Base-by-base conservation (phyloP, 2,113 vertebrate species). In the Thamnaconus septentrionalis region DNA sequence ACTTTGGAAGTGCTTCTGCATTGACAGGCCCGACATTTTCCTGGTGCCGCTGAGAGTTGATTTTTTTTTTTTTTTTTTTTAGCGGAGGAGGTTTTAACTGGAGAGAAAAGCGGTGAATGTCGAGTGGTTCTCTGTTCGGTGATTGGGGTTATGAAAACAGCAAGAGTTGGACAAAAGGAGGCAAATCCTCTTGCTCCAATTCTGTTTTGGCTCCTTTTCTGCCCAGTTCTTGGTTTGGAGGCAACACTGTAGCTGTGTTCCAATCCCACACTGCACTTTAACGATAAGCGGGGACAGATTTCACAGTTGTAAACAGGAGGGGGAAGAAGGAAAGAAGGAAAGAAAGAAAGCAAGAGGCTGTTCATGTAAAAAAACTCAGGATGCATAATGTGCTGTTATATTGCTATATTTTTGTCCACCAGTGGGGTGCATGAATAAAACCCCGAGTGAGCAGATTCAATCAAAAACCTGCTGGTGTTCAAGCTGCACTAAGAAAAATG, bases 1-100 rank as follows among this genome's bases (percentile, higher is more conserved):
- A n/a, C 8, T 18, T 3, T 52, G 50, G 12, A 58, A 64, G 53
- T 49, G 48, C 6, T 31, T 18, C 6, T 0, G 53, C 50, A 18
- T 70, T 64, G 41, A 62, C 8, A 41, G 1, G 0, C 39, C 51
- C 66, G 48, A 10, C 9, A 7, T 63, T 43, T 31, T 54, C 18
- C 51, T 59, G 48, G 3, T 61, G 47, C 51, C 41, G 5, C 31
- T 64, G 3, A 4, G 41, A 39, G 1, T 12, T 31, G 8, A 48
- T 44, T 41, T 63, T 51, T 7, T 12, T 7, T 7, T 5, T 6
- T 10, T 51, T 61, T 6, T 42, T 45, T 53, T 44, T 9, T 12
- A 7, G 1, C 3, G 51, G n/a, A n/a, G n/a, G n/a, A n/a, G n/a
- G 40, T 74, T 58, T 55, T 50, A 73, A 31, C 18, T 31, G 18